Base-by-base conservation (phyloP, 2,797 vertebrate genomes). In the Lepilemur ruficaudatus region DNA sequence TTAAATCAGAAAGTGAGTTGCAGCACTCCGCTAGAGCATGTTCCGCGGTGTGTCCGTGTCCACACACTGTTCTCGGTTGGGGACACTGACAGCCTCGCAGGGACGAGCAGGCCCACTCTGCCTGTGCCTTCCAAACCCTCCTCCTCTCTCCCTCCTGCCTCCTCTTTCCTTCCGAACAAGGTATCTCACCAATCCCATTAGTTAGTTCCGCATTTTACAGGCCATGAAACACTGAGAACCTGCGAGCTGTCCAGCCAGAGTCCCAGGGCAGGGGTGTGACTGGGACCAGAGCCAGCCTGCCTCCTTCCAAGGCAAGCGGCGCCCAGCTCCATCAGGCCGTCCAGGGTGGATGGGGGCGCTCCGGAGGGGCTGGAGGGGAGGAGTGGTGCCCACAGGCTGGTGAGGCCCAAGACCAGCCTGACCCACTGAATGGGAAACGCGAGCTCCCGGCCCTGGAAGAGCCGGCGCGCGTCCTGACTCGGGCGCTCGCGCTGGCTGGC, bases 1-100 rank as follows among this genome's bases (percentile, higher is more conserved):
- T 35, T 35, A 22, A 55, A 35, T 17, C 12, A 18, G n/a, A 25
- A 75, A 46, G 28, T 15, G 35, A 15, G 2, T 63, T 73, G 57
- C 46, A 32, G 59, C 22, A 0, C 17, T 41, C 5, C 25, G 52
- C 20, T 4, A 0, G 1, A 1, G 80, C 43, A 7, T 0, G 4
- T 28, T 35, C 3, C 4, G 17, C 1, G 7, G 10, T 7, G 73
- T 35, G 0, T n/a, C 46, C 1, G 10, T 0, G 9, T 5, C n/a
- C 46, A 4, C 23, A 4, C 2, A 22, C 41, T 3, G 10, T 7
- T 32, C 7, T 63, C 30, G 0, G 35, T 25, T 0, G 0, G 83
- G 59, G 59, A 55, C 32, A 22, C 46, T 5, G 18, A 1, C 12
- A 14, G 4, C 22, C 4, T 23, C 2, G 7, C n/a, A 15, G 23